These are phyloP conservation scores for Heliconius sara DNA, from an alignment of 2,888 invertebrate genomes.

Conservation along the genomic window DNA sequence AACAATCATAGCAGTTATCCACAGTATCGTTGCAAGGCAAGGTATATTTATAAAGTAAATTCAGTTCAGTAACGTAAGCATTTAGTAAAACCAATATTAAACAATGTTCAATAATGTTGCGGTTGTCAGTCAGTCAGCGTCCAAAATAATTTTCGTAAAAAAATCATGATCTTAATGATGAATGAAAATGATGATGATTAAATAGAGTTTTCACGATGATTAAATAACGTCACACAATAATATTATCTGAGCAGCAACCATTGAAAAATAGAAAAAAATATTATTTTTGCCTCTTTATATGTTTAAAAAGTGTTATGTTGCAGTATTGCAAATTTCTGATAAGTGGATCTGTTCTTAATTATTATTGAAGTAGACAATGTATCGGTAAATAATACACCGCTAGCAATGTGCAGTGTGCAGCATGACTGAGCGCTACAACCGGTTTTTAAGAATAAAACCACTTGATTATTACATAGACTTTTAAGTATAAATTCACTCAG, in stretches of 20 bases:
- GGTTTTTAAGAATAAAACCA: constrained; percentile 53
- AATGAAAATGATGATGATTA: no score
- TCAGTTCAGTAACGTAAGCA: constrained; percentile 53
- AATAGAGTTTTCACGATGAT: not conserved
- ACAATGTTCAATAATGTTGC: not conserved
- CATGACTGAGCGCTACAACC: constrained; percentile 67
- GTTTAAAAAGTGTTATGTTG: not conserved
- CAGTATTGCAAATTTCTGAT: constrained; percentile 1
- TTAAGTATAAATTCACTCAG: not conserved
- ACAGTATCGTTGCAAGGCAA: constrained; percentile 38
- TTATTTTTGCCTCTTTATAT: not conserved
- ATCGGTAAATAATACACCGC: constrained; percentile 21
- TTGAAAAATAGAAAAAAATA: not conserved
- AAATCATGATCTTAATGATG: not conserved
- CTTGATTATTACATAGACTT: constrained; percentile 26
- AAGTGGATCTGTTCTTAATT: not conserved
- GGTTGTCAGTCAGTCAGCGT: not conserved
- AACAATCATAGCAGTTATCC: constrained; percentile 28
- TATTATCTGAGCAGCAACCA: not conserved
- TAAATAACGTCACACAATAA: not conserved
- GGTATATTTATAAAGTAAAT: constrained; percentile 50
- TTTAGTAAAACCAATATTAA: constrained; percentile 51
- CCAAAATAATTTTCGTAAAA: not conserved
- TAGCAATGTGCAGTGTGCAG: constrained; percentile 51
- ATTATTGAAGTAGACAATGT: constrained; percentile 24